These are phyloP conservation scores for Drosophila teissieri DNA, from an alignment of 1,140 invertebrate genomes.

Conservation along the genomic window DNA sequence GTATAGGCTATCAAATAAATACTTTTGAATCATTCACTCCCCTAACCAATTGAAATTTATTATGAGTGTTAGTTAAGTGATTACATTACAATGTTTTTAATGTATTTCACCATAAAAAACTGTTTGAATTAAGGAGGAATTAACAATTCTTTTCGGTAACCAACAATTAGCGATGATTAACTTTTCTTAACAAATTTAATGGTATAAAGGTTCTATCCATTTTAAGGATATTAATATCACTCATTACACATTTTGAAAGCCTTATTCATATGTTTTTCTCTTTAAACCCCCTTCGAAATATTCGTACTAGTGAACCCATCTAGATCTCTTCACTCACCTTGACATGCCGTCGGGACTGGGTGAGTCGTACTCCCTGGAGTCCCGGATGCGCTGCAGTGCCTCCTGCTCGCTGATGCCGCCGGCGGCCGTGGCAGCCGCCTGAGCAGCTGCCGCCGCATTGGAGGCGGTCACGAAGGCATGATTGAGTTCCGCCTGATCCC, in stretches of 20 bases:
- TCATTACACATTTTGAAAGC: neutral
- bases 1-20: neutral
- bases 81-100: too few relatives aligned
- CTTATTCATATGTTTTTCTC: neutral
- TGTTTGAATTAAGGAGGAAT: too few relatives aligned
- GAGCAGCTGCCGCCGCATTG: slow-evolving; percentile 65
- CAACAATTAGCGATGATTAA: too few relatives aligned
- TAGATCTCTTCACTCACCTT: slow-evolving; percentile 55
- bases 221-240: neutral
- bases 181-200: too few relatives aligned
- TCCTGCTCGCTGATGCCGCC: slow-evolving; percentile 77
- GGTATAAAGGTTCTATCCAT: too few relatives aligned
- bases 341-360: slow-evolving; percentile 84
- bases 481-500: slow-evolving; percentile 70
- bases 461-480: slow-evolving; percentile 74
- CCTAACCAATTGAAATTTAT: neutral
- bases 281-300: neutral
- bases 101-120: too few relatives aligned
- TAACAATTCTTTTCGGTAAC: too few relatives aligned
- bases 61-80: too few relatives aligned
- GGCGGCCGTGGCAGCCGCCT: slow-evolving; percentile 61
- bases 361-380: slow-evolving; percentile 79
- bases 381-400: slow-evolving; percentile 77
- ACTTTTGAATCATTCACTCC: too few relatives aligned
- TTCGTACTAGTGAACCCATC: neutral